Evolutionary conservation across 2,113 vertebrate genomes (phyloP), one percentile per base, ranked within the genome.

Genomic region (Sminthopsis crassicaudata): DNA sequence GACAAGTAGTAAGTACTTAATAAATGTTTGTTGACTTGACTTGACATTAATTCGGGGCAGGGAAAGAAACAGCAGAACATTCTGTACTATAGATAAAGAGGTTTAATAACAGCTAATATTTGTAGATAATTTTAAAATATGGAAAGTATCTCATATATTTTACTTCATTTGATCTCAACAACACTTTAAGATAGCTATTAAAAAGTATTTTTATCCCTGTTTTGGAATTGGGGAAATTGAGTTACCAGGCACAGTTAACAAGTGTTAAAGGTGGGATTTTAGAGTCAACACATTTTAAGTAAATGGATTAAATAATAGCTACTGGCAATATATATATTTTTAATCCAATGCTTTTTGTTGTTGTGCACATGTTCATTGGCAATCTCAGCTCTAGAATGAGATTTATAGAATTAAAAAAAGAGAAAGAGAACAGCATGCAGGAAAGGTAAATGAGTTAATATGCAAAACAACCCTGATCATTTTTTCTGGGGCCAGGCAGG

Each of bases 401-500:
- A 53, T 53, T 60, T 92, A 60, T 42, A 54, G 53, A 91, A 91
- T 93, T 91, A 89, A 67, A 89, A 89, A 67, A 89, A 67, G 25
- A 91, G 48, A 92, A 46, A 90, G 84, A 52, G 16, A 92, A 50
- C 60, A 93, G 3, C 91, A 90, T 95, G 90, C 94, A 95, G 91
- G 19, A 91, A 91, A 92, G 48, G 84, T 46, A 96, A 96, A 46
- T 57, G 14, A 24, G 76, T 12, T 8, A 53, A 54, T 91, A 91
- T 91, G 53, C 48, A 93, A 89, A 92, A 76, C 23, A 89, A 46
- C 0, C 0, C 22, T 24, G 53, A 89, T 92, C 22, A 3, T n/a
- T 92, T 50, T 90, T 91, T 93, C 93, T 95, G 90, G 67, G 94
- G 23, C 92, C 53, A 92, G 91, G 53, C 93, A 94, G 91, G 25